These are phyloP conservation scores for Candoia aspera DNA, from an alignment of 2,113 vertebrate genomes.

Conservation along the genomic window DNA sequence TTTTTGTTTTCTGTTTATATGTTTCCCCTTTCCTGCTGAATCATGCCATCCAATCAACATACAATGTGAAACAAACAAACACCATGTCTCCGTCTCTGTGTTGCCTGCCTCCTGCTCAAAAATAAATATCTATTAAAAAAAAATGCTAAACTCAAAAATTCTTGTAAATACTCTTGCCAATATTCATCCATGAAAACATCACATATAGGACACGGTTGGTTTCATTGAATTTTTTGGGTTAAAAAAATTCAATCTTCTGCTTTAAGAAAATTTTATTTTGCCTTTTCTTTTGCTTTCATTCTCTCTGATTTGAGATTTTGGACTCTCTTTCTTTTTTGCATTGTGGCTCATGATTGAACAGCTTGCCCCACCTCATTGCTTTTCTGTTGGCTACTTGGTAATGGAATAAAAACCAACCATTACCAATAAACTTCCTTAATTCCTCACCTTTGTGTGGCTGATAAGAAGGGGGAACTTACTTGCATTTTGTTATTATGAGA, in stretches of 20 bases:
- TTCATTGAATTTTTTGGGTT: slow-evolving; percentile 70
- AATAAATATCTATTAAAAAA: slow-evolving; percentile 21
- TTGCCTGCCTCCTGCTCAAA: slow-evolving; percentile 75
- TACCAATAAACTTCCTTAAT: slow-evolving; percentile 51
- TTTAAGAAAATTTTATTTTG: background rate
- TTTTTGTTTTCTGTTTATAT: slow-evolving; percentile 73
- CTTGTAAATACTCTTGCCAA: slow-evolving; percentile 75
- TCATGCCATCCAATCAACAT: slow-evolving; percentile 84
- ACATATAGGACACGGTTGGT: slow-evolving; percentile 85
- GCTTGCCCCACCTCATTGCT: slow-evolving; percentile 36
- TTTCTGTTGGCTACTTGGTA: slow-evolving; percentile 61
- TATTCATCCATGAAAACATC: slow-evolving; percentile 83
- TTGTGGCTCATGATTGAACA: slow-evolving; percentile 8
- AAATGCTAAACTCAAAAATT: slow-evolving; percentile 42
- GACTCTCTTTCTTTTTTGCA: slow-evolving; percentile 46
- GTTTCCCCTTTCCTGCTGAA: slow-evolving; percentile 77
- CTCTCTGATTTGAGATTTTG: slow-evolving; percentile 51
- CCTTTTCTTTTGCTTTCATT: slow-evolving; percentile 53
- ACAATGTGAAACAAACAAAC: slow-evolving; percentile 72
- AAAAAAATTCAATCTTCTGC: background rate
- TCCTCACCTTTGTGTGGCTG: slow-evolving; percentile 20
- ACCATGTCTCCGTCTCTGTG: slow-evolving; percentile 82
- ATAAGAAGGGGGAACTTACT: slow-evolving; percentile 58
- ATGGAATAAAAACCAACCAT: slow-evolving; percentile 34
- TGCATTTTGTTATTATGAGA: slow-evolving; percentile 29